Base-by-base conservation (phyloP, 2,113 vertebrate genomes). In the Chiloscyllium plagiosum region DNA sequence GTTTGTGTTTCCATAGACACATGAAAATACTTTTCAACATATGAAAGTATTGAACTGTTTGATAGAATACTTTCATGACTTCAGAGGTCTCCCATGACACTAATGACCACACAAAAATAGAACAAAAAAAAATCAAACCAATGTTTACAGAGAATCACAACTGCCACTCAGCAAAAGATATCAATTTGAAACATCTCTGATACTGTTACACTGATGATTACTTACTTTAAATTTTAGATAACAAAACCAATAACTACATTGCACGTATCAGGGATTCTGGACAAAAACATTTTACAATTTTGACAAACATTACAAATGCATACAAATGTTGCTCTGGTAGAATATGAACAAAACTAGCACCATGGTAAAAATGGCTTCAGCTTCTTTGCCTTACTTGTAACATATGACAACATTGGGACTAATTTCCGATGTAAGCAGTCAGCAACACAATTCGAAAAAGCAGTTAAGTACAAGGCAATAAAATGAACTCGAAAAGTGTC, bases 1-100 rank as follows among this genome's bases (percentile, higher is more conserved):
- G 98, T 96, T 97, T 97, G 97, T 99, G 98, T 97, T 98, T 98
- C 99, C 99, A 99, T 96, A 99, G 98, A 96, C 98, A 61, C 56
- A 5, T 61, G 56, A 61, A 61, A 98, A 96, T 98, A 98, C 97
- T 99, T 99, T 97, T 99, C 98, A 96, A 99, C 98, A 19, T 99
- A 98, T 96, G 99, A 98, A 98, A 99, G 99, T 96, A 98, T 97
- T 1, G 98, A 99, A 94, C 99, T 61, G 56, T 61, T 61, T 61
- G 56, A 0, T 12, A 61, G 56, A 61, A 61, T 61, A 61, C 56
- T 61, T 61, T 72, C 70, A 72, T 72, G 70, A 72, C 24, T 70
- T 78, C 29, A 33, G 1, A 13, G 72, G 13, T 17, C 76, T 80
- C 33, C 13, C 76, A 80, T 37, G 72, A 78, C 72, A 78, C 33